Evolutionary conservation across 2,797 vertebrate species (phyloP), one percentile per base, ranked within the genome.

Genomic region (Silurus lanzhouensis): DNA sequence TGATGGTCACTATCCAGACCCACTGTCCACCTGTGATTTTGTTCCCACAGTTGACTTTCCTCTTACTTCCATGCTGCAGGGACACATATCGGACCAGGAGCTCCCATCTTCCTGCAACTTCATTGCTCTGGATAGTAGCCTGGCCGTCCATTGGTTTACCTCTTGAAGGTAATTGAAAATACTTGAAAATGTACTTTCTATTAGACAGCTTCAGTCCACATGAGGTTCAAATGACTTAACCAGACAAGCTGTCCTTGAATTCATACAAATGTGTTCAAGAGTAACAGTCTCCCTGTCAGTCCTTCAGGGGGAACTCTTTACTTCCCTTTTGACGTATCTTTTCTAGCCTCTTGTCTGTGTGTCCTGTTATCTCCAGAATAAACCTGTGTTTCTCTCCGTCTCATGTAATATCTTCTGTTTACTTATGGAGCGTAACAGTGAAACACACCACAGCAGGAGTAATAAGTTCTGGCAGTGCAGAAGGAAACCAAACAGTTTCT

Each of bases 1-100:
- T 89, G 38, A 94, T 88, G n/a, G 91, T 87, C 84, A 93, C 86
- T 55, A 91, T 90, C 31, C 92, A 85, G 14, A 94, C 88, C 88
- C 94, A 89, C 8, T 87, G 90, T 75, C 83, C 87, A 66, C 81
- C 55, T 58, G 75, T 25, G 57, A 55, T 79, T 80, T 75, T 75
- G 52, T 44, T 38, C 48, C 72, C 44, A 74, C 55, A 86, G 66
- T 61, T 57, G 10, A 38, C 25, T 6, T 20, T 81, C 52, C 71
- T 86, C 61, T 58, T 80, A 81, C 67, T 83, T 61, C 77, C 68
- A 52, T 52, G 78, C 66, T 81, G 52, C 55, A 52, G 25, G 31
- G 84, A 79, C 8, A 46, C 74, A 61, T 71, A 27, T 13, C 14
- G 64, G 25, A 55, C 70, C 57, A 68, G 61, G 63, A n/a, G 68